Evolutionary conservation across 2,113 vertebrate species (phyloP).

Genomic region (Hylia prasina): DNA sequence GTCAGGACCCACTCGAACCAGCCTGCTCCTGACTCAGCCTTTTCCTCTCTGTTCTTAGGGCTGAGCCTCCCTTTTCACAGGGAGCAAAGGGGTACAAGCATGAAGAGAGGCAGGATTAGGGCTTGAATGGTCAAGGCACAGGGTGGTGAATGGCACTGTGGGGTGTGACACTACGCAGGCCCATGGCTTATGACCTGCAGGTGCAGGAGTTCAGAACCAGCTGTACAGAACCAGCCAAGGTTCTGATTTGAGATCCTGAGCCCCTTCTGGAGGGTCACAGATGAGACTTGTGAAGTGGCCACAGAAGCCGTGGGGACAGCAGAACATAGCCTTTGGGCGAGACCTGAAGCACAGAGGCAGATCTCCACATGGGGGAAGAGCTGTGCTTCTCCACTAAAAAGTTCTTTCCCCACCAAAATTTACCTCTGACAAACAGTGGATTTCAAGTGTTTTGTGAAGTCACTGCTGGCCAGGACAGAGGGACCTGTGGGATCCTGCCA

Average conservation of each 20-base stretch:
- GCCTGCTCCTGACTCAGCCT: not conserved
- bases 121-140: not conserved
- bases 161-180: accelerated
- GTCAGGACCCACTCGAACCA: no score
- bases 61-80: not conserved
- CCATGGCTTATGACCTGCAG: accelerated
- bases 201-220: not conserved
- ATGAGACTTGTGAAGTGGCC: not conserved
- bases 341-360: not conserved
- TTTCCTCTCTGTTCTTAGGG: not conserved
- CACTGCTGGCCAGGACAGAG: not conserved
- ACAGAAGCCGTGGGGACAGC: not conserved
- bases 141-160: not conserved
- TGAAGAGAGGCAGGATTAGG: not conserved
- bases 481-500: not conserved
- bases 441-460: not conserved
- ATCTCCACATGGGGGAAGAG: accelerated
- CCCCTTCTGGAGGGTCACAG: not conserved
- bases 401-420: not conserved
- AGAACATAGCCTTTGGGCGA: accelerated
- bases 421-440: not conserved
- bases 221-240: not conserved
- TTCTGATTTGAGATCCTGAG: not conserved
- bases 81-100: not conserved
- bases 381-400: not conserved